A percentile compares a stretch with the other conserved stretches of the same genome.
Evolutionary conservation across 2,113 vertebrate species (phyloP).

Genomic region (mouse (Mus musculus)): GRCm39 chr2:132236001-132236500

Average conservation of each 20-base stretch:
- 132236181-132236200: neutral
- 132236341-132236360: constrained; percentile 62
- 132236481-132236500: neutral
- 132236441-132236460: neutral
- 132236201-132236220: neutral
- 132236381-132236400: constrained; percentile 19
- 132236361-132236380: constrained; percentile 34
- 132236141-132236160: neutral
- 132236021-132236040: neutral
- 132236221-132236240: neutral
- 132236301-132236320: constrained; percentile 5
- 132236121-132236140: neutral
- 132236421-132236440: neutral
- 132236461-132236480: neutral
- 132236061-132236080: neutral
- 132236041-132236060: neutral
- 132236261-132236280: neutral
- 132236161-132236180: neutral
- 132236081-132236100: neutral
- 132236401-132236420: neutral
- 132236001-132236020: neutral
- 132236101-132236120: neutral
- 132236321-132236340: constrained; percentile 65
- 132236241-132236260: neutral
- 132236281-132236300: constrained; percentile 57